Base-by-base conservation (phyloP, 1,140 invertebrate genomes). In the Aporrectodea caliginosa region DNA sequence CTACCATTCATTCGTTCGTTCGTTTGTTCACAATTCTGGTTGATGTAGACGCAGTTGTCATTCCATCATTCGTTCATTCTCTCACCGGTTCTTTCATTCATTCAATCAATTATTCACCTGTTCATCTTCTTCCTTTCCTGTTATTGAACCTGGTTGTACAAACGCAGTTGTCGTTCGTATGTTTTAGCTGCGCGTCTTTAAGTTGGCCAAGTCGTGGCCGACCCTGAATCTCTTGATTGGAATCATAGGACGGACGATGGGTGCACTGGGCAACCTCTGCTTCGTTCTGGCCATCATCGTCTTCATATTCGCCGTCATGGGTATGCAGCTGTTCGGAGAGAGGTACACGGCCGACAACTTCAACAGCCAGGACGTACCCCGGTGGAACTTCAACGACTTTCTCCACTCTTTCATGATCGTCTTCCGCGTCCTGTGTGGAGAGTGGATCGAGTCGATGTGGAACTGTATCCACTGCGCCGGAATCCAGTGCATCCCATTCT, bases 201-300 rank as follows among this genome's bases (percentile, higher is more conserved):
- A 99, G 92, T 91, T 99, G 88, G 97, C 97, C 82, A 98, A 98
- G 91, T 98, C 96, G 78, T 99, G 97, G 97, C 96, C 95, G 84
- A 98, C 97, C 79, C 91, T 99, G 86, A 98, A 98, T 91, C 92
- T 98, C 90, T 92, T 99, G 83, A 98, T 98, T 88, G 97, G 95
- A 85, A 98, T 99, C 87, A 98, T 98, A 93, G 96, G 95, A 84
- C 93, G 95, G 90, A 98, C 95, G 69, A 94, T 98, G 90, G 95
- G 95, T 86, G 95, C 95, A 86, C 91, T 98, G 90, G 95, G 95
- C 91, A 97, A 97, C 90, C 91, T 97, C 89, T 96, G 94, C 83
- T 96, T 97, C 90, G 94, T 97, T 84, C 91, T 97, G 88, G 95
- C 93, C 88, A 97, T 97, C 90, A 96, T 97, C 89, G 96, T 97